Percentiles rank a stretch among this genome's conserved stretches.
Evolutionary conservation across 2,797 vertebrate genomes (phyloP).

Genomic region (Perodicticus potto): DNA sequence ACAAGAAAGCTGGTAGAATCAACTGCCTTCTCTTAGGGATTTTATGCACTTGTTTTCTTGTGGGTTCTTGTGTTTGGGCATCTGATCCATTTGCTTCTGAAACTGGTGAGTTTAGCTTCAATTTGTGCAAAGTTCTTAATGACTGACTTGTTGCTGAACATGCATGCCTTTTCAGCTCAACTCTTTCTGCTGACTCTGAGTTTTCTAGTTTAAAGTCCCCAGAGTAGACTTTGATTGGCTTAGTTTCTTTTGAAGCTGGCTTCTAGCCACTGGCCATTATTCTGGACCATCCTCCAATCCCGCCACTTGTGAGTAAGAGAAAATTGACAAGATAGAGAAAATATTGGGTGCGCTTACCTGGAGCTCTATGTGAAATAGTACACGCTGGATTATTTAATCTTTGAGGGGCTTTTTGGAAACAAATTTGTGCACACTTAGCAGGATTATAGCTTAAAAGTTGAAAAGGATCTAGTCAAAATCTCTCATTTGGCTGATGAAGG

Average conservation of each 20-base stretch:
- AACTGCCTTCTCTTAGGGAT: not conserved
- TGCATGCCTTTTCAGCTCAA: not conserved
- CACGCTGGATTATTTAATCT: not conserved
- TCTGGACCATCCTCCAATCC: not conserved
- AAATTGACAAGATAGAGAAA: conserved; percentile 11
- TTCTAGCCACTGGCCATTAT: not conserved
- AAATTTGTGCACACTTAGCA: conserved; percentile 17
- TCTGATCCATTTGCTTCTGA: not conserved
- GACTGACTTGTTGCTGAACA: not conserved
- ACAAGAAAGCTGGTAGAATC: conserved; percentile 1
- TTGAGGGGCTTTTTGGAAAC: not conserved
- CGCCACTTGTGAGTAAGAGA: not conserved
- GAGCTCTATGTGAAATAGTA: not conserved
- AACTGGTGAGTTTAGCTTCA: not conserved
- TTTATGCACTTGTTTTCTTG: conserved; percentile 31
- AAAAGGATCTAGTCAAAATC: not conserved
- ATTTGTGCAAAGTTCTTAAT: not conserved
- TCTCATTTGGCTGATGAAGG: not conserved
- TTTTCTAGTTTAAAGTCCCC: conserved; percentile 24
- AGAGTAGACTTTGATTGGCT: not conserved
- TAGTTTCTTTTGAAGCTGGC: not conserved
- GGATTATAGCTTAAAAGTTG: conserved; percentile 27
- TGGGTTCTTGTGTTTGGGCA: not conserved
- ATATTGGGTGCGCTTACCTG: not conserved
- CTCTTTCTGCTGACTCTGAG: not conserved